Base-by-base conservation (phyloP, 1,140 invertebrate species). In the Drosophila teissieri region DNA sequence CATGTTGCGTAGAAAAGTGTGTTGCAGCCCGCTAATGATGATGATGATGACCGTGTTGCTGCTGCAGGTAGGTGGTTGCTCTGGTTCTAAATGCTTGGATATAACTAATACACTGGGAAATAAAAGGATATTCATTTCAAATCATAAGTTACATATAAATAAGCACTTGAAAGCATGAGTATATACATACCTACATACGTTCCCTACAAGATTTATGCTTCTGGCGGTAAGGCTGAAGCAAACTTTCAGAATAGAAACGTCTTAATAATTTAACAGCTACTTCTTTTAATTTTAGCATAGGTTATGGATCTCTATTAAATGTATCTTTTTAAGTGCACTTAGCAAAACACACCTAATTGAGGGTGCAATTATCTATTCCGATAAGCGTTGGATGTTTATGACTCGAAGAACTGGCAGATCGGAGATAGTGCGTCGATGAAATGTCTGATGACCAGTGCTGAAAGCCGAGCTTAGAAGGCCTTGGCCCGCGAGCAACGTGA, bases 1-100 rank as follows among this genome's bases (percentile, higher is more conserved):
- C 31, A 57, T 73, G 75, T 75, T 81, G 78, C 78, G 65, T 81
- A 76, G 63, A 80, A 37, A 63, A 56, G 62, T 81, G 62, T 83
- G 80, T 58, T 65, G 57, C 81, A 73, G 36, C 15, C 62, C 56
- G 55, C 62, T 84, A 83, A 78, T 82, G 68, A 73, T 82, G 75
- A 70, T 83, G 74, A 68, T 63, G 73, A 73, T 80, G 52, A 74
- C 57, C 76, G 46, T 58, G 44, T 4, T 58, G 74, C 31, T 48
- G 51, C 34, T 74, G 42, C 48, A 60, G 56, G 70, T 73, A 70
- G 67, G 67, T 31, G 62, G 40, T 37, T 74, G 72, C 72, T 63
- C 72, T 63, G 31, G 61, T 53, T 68, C 40, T 65, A 37, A 53
- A 53, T 53, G 61, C 45, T 51, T 8, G 3, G 8, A 31, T 10